A percentile compares a stretch with the other conserved stretches of the same genome.
Conservation (phyloP, 2,113 vertebrate species). For the Zosterops borbonicus region DNA sequence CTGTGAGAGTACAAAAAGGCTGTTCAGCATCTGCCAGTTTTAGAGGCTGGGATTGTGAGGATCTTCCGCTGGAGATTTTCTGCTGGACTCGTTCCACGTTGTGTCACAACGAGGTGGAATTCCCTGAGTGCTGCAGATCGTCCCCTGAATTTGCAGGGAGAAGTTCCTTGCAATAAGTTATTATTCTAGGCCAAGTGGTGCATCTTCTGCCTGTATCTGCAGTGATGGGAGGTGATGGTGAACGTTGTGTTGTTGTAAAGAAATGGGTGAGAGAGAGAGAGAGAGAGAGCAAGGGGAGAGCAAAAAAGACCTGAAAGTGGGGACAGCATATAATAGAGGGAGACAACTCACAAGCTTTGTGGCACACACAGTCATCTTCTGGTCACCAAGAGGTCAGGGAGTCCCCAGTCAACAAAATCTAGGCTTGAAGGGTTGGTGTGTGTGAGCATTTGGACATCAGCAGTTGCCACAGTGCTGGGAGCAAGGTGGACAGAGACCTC, state of each 20-base stretch:
- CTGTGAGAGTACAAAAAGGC: conserved; percentile 37
- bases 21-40: conserved; percentile 57
- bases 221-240: not conserved
- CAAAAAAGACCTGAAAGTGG: not conserved
- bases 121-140: not conserved
- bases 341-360: not conserved
- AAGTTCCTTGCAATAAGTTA: not conserved
- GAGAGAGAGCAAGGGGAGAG: not conserved
- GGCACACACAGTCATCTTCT: not conserved
- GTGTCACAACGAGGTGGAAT: not conserved
- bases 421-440: not conserved
- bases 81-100: not conserved
- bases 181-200: not conserved
- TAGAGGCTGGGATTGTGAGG: conserved; percentile 20
- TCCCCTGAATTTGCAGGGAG: not conserved
- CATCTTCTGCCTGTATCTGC: not conserved
- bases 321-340: not conserved
- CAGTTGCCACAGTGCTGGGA: not conserved
- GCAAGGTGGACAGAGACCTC: not conserved
- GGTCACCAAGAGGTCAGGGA: not conserved
- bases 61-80: conserved; percentile 24
- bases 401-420: not conserved
- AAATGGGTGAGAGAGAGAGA: not conserved
- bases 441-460: not conserved
- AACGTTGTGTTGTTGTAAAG: not conserved